A percentile compares a stretch with the other conserved stretches of the same genome.
These are phyloP conservation scores for Sialia sialis DNA, from an alignment of 2,113 vertebrate genomes.

Conservation along the genomic window DNA sequence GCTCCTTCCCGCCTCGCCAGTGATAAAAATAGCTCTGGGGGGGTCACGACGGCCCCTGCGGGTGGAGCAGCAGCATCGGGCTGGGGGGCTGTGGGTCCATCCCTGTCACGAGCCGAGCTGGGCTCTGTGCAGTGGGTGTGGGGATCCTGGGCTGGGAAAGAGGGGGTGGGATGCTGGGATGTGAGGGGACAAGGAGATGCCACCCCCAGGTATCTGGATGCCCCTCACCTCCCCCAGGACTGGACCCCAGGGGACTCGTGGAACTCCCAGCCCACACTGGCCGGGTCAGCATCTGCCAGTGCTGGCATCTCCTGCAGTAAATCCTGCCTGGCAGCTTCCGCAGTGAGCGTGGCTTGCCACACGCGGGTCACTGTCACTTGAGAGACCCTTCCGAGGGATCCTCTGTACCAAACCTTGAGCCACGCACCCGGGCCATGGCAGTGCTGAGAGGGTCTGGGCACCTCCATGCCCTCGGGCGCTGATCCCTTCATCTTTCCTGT, in stretches of 20 bases:
- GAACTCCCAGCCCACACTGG: background rate
- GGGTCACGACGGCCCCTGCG: background rate
- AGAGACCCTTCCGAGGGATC: background rate
- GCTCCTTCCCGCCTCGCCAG: background rate
- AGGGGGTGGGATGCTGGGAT: too few relatives aligned
- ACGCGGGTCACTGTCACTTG: background rate
- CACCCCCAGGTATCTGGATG: background rate
- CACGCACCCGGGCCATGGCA: rapidly evolving
- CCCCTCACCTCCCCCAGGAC: background rate
- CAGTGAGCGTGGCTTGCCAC: background rate
- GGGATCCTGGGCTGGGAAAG: background rate
- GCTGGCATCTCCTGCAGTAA: background rate
- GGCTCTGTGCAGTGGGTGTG: background rate
- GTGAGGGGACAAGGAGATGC: background rate
- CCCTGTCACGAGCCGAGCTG: background rate
- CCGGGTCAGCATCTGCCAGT: background rate
- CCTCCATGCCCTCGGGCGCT: too few relatives aligned
- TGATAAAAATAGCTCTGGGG: background rate
- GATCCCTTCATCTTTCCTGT: background rate
- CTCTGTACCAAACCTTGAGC: background rate
- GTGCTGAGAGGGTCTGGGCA: background rate
- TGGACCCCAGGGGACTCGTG: background rate
- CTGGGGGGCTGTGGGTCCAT: background rate
- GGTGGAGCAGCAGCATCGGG: background rate
- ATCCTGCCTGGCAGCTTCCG: background rate